These are phyloP conservation scores for Cephonodes hylas DNA, from an alignment of 2,888 invertebrate genomes.

Conservation along the genomic window DNA sequence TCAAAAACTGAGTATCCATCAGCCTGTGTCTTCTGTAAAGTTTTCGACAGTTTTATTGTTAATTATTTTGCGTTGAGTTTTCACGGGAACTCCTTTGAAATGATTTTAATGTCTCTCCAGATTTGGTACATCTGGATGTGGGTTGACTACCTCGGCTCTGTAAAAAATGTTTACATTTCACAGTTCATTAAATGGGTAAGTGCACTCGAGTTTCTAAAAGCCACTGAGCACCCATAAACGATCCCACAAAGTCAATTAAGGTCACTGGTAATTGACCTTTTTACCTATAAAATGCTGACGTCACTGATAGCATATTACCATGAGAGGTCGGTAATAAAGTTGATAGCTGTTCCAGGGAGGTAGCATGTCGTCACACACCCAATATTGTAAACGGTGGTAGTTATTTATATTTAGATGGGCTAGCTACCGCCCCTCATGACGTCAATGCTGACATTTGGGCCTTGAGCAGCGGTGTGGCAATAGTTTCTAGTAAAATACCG, in stretches of 20 bases:
- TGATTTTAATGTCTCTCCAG: constrained; percentile 11
- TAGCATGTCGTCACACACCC: not conserved
- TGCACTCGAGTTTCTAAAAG: not conserved
- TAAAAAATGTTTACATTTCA: constrained; percentile 18
- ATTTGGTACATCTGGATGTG: constrained; percentile 14
- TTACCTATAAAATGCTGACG: constrained; percentile 16
- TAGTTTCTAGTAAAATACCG: constrained; percentile 8
- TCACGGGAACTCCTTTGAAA: constrained; percentile 24
- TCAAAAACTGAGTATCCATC: not conserved
- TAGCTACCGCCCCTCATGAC: constrained; percentile 60
- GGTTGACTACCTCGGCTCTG: constrained; percentile 17
- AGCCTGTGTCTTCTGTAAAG: not conserved
- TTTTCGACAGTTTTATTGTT: not conserved
- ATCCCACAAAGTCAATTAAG: not conserved
- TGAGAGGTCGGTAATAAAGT: not conserved
- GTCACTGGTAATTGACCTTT: not conserved
- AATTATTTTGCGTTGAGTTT: constrained; percentile 18
- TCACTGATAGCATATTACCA: constrained; percentile 10
- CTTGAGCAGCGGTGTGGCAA: constrained; percentile 16
- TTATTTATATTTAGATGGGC: constrained; percentile 58
- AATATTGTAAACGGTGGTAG: constrained; percentile 22
- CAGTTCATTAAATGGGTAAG: constrained; percentile 6
- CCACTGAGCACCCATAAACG: not conserved
- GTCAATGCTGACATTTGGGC: constrained; percentile 75
- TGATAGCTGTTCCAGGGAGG: not conserved